Evolutionary conservation across 2,888 invertebrate genomes (phyloP).

Genomic region (Plemyria rubiginata): DNA sequence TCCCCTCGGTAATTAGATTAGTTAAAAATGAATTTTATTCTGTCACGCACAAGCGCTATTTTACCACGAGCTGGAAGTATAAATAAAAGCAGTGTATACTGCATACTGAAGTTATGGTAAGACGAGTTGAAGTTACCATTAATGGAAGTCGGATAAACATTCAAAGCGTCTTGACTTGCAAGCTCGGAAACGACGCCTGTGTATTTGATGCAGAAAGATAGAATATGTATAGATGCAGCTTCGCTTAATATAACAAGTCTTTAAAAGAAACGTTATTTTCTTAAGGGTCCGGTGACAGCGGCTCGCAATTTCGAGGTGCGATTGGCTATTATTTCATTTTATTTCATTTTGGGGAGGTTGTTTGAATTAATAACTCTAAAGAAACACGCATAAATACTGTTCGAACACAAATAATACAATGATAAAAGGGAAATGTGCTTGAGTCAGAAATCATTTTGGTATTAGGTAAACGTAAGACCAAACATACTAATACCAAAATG

Average conservation of each 20-base stretch:
- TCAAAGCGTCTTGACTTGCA: constrained; percentile 18
- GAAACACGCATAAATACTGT: too few relatives aligned
- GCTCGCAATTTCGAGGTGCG: too few relatives aligned
- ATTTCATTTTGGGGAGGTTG: too few relatives aligned
- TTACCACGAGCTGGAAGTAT: constrained; percentile 18
- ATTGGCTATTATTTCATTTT: too few relatives aligned
- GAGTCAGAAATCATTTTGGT: too few relatives aligned
- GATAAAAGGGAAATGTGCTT: too few relatives aligned
- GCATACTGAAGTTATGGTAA: constrained; percentile 38
- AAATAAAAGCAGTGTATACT: constrained; percentile 21
- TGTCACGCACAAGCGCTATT: not conserved
- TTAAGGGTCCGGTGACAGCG: too few relatives aligned
- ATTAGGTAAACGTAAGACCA: too few relatives aligned
- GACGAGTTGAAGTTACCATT: constrained; percentile 42
- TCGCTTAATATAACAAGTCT: not conserved
- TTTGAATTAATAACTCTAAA: too few relatives aligned
- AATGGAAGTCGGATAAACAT: constrained; percentile 37
- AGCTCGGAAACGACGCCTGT: constrained; percentile 18
- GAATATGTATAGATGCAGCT: constrained; percentile 17
- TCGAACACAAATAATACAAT: too few relatives aligned
- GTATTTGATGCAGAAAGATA: constrained; percentile 19
- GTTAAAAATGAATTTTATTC: not conserved
- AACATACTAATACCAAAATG: too few relatives aligned
- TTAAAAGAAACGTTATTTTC: constrained; percentile 14
- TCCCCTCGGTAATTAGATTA: not conserved